Base-by-base conservation (phyloP, 2,797 vertebrate genomes). In the Limosa lapponica region DNA sequence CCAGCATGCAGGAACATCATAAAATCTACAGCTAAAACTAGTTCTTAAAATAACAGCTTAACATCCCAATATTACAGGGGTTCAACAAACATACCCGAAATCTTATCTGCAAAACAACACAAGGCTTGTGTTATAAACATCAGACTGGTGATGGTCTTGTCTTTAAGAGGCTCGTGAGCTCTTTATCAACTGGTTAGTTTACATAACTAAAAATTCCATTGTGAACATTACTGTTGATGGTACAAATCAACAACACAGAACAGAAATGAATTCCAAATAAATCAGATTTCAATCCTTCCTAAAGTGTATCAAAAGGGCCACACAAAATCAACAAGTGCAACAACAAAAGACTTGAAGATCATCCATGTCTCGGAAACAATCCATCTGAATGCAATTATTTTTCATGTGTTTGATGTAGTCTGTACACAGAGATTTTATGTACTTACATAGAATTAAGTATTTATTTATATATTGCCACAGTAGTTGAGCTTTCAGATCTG, bases 11-110 rank as follows among this genome's bases (percentile, higher is more conserved):
- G 27, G n/a, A 79, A 61, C 25, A 54, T 19, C 23, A 36, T 34
- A 58, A 24, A 72, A 57, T 9, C 23, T 14, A 41, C 69, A 62
- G 55, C 36, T 46, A 46, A 80, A 69, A 57, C 39, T 18, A 58
- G 10, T 41, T 70, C 32, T 81, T 57, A 62, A 66, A 88, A 49
- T 2, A 61, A 4, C 52, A 86, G 28, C 20, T 41, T 34, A 70
- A 69, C 24, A 69, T 3, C n/a, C 30, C 1, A 0, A 5, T 10
- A 43, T 46, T 37, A 17, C n/a, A 67, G 18, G 24, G 12, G 15
- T 51, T 49, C 48, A 41, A 41, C 14, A 86, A 67, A 51, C 24
- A 13, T 5, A 18, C 12, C 37, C 57, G 41, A 59, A 82, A 46
- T 37, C 12, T 72, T 11, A 23, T 9, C 73, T 70, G 41, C 41